Conservation (phyloP, 2,797 vertebrate genomes). For the Anguilla megastoma region DNA sequence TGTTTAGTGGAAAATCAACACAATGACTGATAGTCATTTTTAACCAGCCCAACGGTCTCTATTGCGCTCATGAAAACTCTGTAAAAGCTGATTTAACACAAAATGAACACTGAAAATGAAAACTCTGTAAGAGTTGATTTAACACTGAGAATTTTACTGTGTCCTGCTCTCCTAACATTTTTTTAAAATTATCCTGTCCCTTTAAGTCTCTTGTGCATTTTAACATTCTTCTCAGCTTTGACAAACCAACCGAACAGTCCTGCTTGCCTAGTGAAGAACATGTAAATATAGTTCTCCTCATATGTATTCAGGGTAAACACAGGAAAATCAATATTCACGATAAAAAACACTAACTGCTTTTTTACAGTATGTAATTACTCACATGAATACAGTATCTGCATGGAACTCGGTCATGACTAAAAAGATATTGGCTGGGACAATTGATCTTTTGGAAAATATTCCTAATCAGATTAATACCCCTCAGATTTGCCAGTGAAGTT, state of each 20-base stretch:
- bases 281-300: not conserved
- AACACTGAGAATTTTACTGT: not conserved
- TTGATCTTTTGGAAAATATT: slow-evolving; percentile 26
- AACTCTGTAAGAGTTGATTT: not conserved
- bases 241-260: not conserved
- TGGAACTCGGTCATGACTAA: not conserved
- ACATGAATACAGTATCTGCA: not conserved
- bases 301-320: not conserved
- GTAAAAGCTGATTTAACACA: too few species aligned
- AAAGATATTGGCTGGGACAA: not conserved
- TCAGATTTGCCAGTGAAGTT: slow-evolving; percentile 70
- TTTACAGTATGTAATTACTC: not conserved
- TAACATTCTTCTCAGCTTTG: not conserved
- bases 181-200: not conserved
- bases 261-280: too few species aligned
- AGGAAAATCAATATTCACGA: not conserved
- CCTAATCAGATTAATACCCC: slow-evolving; percentile 45
- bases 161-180: not conserved
- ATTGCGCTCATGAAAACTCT: too few species aligned
- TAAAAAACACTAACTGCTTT: slow-evolving; percentile 5
- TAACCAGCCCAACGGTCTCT: too few species aligned
- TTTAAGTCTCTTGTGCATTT: not conserved
- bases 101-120: too few species aligned
- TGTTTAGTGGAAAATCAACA: not conserved
- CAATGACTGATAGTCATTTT: not conserved